Evolutionary conservation across 2,888 invertebrate genomes (phyloP).

Genomic region (Liopterus haemorrhoidalis): DNA sequence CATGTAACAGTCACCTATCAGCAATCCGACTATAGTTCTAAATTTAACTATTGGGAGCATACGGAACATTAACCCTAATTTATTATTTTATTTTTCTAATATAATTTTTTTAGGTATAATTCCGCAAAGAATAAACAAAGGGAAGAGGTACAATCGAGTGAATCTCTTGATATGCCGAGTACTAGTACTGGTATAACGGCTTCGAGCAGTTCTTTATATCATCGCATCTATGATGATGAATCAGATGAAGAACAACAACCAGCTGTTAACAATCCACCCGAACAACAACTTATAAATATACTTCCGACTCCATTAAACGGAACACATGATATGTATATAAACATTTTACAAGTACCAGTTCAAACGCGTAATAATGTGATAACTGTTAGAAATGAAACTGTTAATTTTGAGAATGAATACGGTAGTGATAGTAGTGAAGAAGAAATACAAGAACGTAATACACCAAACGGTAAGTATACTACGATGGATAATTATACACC

Average conservation of each 20-base stretch:
- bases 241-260: slow-evolving; percentile 54
- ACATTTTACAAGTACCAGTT: slow-evolving; percentile 38
- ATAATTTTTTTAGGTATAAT: too few species aligned
- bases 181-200: slow-evolving; percentile 55
- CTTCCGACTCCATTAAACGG: slow-evolving; percentile 57
- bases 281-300: slow-evolving; percentile 50
- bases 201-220: slow-evolving; percentile 35
- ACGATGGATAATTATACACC: slow-evolving; percentile 38
- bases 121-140: too few species aligned
- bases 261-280: slow-evolving; percentile 28
- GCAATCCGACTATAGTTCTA: too few species aligned
- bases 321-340: slow-evolving; percentile 44
- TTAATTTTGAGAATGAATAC: not conserved
- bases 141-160: slow-evolving; percentile 41
- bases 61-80: too few species aligned
- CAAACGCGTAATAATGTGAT: slow-evolving; percentile 38
- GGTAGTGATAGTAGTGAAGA: slow-evolving; percentile 49
- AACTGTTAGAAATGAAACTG: slow-evolving; percentile 41
- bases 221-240: slow-evolving; percentile 51
- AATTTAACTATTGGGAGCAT: too few species aligned
- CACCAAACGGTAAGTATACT: slow-evolving; percentile 23
- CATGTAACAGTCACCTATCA: too few species aligned
- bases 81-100: too few species aligned
- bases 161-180: slow-evolving; percentile 55
- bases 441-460: slow-evolving; percentile 40